These are phyloP conservation scores for Entomobrya multifasciata DNA, from an alignment of 2,888 invertebrate genomes.

Conservation along the genomic window DNA sequence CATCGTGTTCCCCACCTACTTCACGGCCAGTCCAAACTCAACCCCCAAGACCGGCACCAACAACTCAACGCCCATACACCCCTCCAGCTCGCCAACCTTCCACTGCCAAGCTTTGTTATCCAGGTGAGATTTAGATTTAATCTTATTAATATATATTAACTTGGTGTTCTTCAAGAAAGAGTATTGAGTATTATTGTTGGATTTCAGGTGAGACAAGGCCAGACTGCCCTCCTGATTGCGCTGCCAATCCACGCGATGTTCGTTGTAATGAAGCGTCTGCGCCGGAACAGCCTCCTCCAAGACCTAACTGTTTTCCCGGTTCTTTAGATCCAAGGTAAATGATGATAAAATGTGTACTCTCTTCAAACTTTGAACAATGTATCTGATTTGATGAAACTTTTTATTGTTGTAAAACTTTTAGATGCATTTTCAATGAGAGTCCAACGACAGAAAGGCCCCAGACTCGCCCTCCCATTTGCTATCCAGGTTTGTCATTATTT, in stretches of 20 bases:
- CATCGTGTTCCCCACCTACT: slow-evolving; percentile 53
- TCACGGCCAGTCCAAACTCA: background rate
- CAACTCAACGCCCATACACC: slow-evolving; percentile 36
- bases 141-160: too few species aligned
- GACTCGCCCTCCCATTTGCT: slow-evolving; percentile 57
- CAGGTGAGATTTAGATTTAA: slow-evolving; percentile 53
- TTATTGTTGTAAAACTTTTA: too few species aligned
- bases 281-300: slow-evolving; percentile 77
- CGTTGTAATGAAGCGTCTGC: slow-evolving; percentile 82
- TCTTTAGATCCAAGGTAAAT: slow-evolving; percentile 48
- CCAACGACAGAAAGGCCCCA: slow-evolving; percentile 6
- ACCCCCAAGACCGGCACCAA: slow-evolving; percentile 79
- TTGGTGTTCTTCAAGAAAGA: too few species aligned
- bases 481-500: slow-evolving; percentile 25
- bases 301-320: slow-evolving; percentile 80
- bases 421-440: slow-evolving; percentile 32
- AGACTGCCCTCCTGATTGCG: slow-evolving; percentile 46
- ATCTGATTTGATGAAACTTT: too few species aligned
- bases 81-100: background rate
- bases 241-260: slow-evolving; percentile 80
- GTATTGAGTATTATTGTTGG: background rate
- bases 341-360: background rate
- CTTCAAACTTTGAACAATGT: too few species aligned
- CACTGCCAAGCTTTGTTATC: slow-evolving; percentile 46
- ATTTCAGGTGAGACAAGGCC: slow-evolving; percentile 77